A percentile compares a stretch with the other conserved stretches of the same genome.
These are phyloP conservation scores for Merops nubicus DNA, from an alignment of 2,113 vertebrate genomes.

Conservation along the genomic window DNA sequence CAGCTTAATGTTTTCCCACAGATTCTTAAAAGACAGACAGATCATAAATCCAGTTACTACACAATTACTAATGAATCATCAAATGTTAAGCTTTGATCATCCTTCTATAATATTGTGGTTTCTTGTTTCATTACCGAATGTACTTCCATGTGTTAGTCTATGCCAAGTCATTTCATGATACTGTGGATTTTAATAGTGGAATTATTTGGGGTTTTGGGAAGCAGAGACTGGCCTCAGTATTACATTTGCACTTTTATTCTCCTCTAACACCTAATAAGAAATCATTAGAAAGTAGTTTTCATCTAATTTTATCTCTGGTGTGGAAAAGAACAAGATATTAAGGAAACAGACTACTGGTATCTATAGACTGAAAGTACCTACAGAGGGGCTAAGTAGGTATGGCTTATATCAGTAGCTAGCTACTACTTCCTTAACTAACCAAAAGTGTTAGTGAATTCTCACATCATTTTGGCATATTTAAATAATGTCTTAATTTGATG, in stretches of 20 bases:
- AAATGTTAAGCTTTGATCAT: background rate
- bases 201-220: background rate
- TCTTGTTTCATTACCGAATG: background rate
- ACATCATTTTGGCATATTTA: background rate
- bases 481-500: background rate
- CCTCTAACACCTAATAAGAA: background rate
- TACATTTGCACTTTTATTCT: background rate
- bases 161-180: background rate
- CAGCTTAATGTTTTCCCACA: too few relatives aligned
- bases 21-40: background rate
- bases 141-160: background rate
- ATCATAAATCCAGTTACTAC: background rate
- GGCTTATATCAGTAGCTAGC: background rate
- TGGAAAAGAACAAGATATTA: background rate
- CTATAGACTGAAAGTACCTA: background rate
- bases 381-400: background rate
- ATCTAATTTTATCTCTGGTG: background rate
- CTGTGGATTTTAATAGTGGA: background rate
- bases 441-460: background rate
- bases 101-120: background rate
- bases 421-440: background rate
- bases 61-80: background rate
- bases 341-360: background rate
- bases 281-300: background rate
- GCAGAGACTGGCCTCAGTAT: background rate